phyloP scores from a whole-genome alignment of 2,888 invertebrate species.

The Drosophila villosipedis region DNA sequence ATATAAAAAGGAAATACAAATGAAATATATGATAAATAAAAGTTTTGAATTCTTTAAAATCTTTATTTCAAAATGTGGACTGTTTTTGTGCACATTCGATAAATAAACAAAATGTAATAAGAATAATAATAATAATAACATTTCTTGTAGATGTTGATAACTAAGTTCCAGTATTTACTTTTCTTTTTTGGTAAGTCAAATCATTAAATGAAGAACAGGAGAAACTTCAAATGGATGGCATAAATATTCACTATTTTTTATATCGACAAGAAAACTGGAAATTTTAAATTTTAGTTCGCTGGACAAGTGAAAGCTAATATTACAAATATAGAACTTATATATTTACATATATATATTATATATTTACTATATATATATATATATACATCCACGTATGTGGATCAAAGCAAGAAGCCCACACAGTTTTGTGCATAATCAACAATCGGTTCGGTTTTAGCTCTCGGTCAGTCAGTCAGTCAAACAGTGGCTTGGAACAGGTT shows the following conservation, averaged over 20 bases:
- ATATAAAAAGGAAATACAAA: background rate
- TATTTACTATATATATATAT: background rate
- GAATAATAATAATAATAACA: background rate
- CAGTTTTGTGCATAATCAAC: conserved; percentile 24
- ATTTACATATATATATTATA: background rate
- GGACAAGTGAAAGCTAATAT: conserved; percentile 8
- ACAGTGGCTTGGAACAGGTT: conserved; percentile 35
- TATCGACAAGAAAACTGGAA: background rate
- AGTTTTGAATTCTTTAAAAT: background rate
- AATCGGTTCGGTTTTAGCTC: conserved; percentile 28
- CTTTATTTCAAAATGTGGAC: background rate
- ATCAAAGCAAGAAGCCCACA: conserved; percentile 3
- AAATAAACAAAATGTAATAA: background rate
- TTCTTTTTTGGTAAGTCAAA: background rate
- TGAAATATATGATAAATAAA: background rate
- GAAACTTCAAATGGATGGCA: background rate
- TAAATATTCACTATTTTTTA: background rate
- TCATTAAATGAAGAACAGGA: background rate
- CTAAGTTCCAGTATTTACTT: background rate
- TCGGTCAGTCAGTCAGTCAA: conserved; percentile 67
- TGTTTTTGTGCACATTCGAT: background rate
- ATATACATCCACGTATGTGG: background rate
- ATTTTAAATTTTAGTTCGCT: background rate
- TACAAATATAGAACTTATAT: background rate
- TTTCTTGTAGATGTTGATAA: background rate